Evolutionary conservation across 1,140 invertebrate species (phyloP), one percentile per base, ranked within the genome.

Genomic region (Parapsyche elsis): DNA sequence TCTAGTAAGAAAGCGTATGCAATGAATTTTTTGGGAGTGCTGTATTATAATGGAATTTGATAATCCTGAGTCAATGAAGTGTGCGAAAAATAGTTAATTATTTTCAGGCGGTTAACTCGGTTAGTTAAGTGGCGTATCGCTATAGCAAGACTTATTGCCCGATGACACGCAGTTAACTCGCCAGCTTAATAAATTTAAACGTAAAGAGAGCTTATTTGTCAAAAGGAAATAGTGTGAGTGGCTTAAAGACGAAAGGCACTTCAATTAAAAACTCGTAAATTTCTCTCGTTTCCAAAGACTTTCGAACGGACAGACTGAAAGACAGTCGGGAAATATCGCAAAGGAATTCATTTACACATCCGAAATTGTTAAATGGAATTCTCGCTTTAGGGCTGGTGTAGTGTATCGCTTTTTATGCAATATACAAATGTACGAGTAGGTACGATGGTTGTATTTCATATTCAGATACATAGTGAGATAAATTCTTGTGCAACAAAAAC

Each of bases 181-280:
- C 24, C 19, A 9, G 64, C 64, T 67, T 30, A 67, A 67, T 67
- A 67, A 67, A 67, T 67, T 26, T n/a, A 26, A 67, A 0, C 21
- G 24, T 67, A 67, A 67, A 67, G 64, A 10, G 64, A 67, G 21
- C 24, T 67, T 26, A 67, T 67, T 67, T 67, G 21, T 30, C 24
- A 67, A 67, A 67, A 12, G 21, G 64, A 21, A 21, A 61, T 19
- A 21, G 21, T 21, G 16, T 16, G 30, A 38, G 30, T 38, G 30
- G 30, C 30, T 38, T 38, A 38, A n/a, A 38, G 30, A 38, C 1
- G 30, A 38, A 38, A 38, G 57, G 16, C 57, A 61, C n/a, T 21
- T 61, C 57, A 61, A 61, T 61, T 61, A 61, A 61, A 61, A 61
- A 61, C 57, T 61, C 57, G 57, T 61, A 61, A 61, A 61, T 61